phyloP scores from a whole-genome alignment of 2,113 vertebrate species.

The Megaleporinus macrocephalus region DNA sequence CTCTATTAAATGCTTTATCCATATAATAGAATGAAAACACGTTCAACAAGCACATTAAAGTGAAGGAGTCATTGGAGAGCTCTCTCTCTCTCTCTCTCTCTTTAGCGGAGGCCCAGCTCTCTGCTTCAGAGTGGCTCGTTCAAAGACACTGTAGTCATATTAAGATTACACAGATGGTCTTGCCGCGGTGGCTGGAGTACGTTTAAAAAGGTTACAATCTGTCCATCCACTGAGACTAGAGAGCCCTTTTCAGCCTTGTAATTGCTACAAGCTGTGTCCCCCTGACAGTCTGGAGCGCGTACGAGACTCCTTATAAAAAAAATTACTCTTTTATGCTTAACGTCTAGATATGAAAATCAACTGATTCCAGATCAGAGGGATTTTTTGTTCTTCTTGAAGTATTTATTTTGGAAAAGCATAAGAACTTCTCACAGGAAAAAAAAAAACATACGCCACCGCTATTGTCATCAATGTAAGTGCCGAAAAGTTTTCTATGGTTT shows the following conservation, averaged over 20 bases:
- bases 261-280: constrained; percentile 77
- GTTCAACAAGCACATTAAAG: constrained; percentile 22
- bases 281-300: constrained; percentile 57
- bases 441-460: constrained; percentile 63
- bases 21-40: constrained; percentile 10
- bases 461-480: constrained; percentile 65
- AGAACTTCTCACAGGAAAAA: constrained; percentile 78
- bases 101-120: constrained; percentile 42
- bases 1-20: constrained; percentile 10
- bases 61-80: constrained; percentile 22
- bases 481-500: constrained; percentile 69
- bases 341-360: constrained; percentile 28
- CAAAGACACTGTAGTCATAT: constrained; percentile 56
- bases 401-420: constrained; percentile 81
- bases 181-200: constrained; percentile 64
- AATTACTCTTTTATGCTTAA: not conserved
- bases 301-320: constrained; percentile 39
- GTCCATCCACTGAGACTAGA: constrained; percentile 62
- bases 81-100: constrained; percentile 28
- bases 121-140: constrained; percentile 57
- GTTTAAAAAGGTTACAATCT: constrained; percentile 65
- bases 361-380: constrained; percentile 33
- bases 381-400: constrained; percentile 66
- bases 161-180: constrained; percentile 70
- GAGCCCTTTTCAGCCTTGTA: constrained; percentile 70